Conservation (phyloP, 2,888 invertebrate species). For the Hipparchia semele region DNA sequence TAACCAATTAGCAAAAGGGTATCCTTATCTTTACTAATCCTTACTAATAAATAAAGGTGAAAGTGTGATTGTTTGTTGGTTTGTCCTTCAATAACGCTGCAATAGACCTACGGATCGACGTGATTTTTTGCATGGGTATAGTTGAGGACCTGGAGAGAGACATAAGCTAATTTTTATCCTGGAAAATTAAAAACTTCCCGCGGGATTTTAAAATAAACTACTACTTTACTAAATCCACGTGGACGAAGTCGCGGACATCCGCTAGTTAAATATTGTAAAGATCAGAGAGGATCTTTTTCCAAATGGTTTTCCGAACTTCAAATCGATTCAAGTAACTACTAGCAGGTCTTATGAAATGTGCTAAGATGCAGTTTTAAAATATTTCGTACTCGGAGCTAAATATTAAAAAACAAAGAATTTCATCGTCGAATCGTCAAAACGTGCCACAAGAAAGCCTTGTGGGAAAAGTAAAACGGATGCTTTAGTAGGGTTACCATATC, state of each 20-base stretch:
- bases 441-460: slow-evolving; percentile 48
- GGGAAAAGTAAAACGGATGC: slow-evolving; percentile 37
- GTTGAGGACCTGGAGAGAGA: too few relatives aligned
- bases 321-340: slow-evolving; percentile 20
- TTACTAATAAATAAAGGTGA: too few relatives aligned
- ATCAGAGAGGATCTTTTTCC: not conserved
- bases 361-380: slow-evolving; percentile 28
- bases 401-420: slow-evolving; percentile 43
- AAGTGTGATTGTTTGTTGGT: too few relatives aligned
- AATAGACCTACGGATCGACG: too few relatives aligned
- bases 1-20: too few relatives aligned
- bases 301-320: slow-evolving; percentile 1
- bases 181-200: too few relatives aligned
- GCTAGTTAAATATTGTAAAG: not conserved
- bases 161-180: too few relatives aligned
- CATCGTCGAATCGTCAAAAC: slow-evolving; percentile 56
- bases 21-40: too few relatives aligned
- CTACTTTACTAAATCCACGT: too few relatives aligned
- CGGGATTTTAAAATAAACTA: too few relatives aligned
- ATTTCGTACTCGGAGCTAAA: slow-evolving; percentile 30
- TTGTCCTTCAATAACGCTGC: too few relatives aligned
- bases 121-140: too few relatives aligned
- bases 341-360: slow-evolving; percentile 22
- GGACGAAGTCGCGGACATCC: not conserved
- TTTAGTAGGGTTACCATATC: slow-evolving; percentile 30